phyloP scores from a whole-genome alignment of 2,797 vertebrate genomes.

The Melanotaenia pygmaea region DNA sequence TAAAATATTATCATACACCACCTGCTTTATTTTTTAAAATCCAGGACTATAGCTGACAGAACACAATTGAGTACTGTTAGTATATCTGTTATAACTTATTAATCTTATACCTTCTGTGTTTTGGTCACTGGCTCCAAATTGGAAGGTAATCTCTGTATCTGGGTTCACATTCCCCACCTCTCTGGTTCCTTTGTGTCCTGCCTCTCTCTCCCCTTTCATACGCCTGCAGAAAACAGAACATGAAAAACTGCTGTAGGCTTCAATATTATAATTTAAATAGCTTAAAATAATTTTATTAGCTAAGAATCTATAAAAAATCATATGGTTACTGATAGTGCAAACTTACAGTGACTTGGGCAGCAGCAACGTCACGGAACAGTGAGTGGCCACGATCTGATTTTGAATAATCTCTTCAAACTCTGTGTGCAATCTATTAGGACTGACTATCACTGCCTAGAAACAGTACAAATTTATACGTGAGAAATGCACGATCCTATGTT shows the following conservation, averaged over 20 bases:
- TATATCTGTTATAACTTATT: not conserved
- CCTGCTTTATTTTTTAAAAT: slow-evolving; percentile 2
- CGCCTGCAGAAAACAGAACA: slow-evolving; percentile 54
- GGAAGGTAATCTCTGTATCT: slow-evolving; percentile 79
- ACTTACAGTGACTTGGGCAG: slow-evolving; percentile 78
- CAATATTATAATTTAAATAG: slow-evolving; percentile 1
- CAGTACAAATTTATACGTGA: slow-evolving; percentile 11
- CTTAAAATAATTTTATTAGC: slow-evolving; percentile 3
- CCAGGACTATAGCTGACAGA: not conserved
- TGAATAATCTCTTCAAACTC: slow-evolving; percentile 79
- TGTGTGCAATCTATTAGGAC: slow-evolving; percentile 66
- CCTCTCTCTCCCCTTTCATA: slow-evolving; percentile 76
- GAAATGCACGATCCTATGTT: not conserved
- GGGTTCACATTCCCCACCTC: slow-evolving; percentile 77
- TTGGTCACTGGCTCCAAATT: slow-evolving; percentile 66
- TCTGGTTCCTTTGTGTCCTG: slow-evolving; percentile 65
- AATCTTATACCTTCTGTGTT: slow-evolving; percentile 49
- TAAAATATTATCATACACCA: slow-evolving; percentile 5
- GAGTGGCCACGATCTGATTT: slow-evolving; percentile 75
- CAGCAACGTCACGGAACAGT: slow-evolving; percentile 74
- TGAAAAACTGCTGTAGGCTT: slow-evolving; percentile 14
- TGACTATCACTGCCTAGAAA: slow-evolving; percentile 76
- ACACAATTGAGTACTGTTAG: not conserved
- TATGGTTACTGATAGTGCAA: not conserved
- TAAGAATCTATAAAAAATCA: slow-evolving; percentile 3